Evolutionary conservation across 2,113 vertebrate species (phyloP).

Genomic region (Alligator mississippiensis): DNA sequence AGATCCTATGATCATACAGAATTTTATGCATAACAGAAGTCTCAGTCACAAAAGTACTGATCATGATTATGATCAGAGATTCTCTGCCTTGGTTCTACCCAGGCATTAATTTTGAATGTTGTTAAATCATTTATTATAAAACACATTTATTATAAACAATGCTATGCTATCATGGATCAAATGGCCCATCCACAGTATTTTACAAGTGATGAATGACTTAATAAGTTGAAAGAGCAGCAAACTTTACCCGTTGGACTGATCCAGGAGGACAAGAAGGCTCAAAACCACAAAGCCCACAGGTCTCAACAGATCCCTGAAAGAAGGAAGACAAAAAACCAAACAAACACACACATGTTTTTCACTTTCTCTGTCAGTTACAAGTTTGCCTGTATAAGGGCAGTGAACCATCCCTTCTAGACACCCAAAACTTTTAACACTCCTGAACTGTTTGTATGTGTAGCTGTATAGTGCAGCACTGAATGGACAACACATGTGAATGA

Average conservation of each 20-base stretch:
- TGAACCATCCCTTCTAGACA: neutral
- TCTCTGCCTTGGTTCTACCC: neutral
- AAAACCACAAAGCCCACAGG: constrained; percentile 75
- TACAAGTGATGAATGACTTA: neutral
- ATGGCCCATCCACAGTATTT: neutral
- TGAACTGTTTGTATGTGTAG: neutral
- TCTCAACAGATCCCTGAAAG: constrained; percentile 22
- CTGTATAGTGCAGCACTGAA: constrained; percentile 31
- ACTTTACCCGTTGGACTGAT: constrained; percentile 73
- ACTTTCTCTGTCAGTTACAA: neutral
- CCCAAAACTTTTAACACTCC: constrained; percentile 50
- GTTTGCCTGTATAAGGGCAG: neutral
- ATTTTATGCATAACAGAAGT: neutral
- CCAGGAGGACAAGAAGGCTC: constrained; percentile 73
- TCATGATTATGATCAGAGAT: no score
- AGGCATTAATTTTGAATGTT: neutral
- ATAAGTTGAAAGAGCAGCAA: neutral
- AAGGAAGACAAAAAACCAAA: constrained; percentile 17
- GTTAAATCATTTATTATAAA: neutral
- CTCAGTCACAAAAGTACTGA: no score
- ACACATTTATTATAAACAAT: no score
- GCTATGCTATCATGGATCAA: neutral
- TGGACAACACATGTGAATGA: neutral
- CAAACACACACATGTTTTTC: neutral
- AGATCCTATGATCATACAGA: neutral